Percentiles rank a stretch among this genome's conserved stretches.
Evolutionary conservation across 2,797 vertebrate genomes (phyloP).

Genomic region (Microtus agrestis): DNA sequence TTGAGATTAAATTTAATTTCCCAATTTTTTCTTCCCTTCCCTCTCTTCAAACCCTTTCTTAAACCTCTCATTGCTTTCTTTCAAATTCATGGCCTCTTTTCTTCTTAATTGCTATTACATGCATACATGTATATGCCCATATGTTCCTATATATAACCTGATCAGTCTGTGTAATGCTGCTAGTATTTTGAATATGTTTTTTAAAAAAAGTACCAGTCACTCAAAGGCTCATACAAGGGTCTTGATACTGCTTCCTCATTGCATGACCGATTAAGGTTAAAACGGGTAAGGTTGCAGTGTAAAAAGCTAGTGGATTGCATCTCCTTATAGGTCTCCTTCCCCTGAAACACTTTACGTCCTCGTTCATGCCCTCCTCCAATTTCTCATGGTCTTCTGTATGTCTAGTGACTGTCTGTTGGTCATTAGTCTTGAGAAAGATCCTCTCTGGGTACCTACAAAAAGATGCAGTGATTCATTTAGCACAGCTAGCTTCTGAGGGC

Average conservation of each 20-base stretch:
- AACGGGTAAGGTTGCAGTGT: neutral
- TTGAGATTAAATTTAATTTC: neutral
- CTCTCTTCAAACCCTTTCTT: neutral
- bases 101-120: neutral
- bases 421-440: neutral
- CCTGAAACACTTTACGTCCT: neutral
- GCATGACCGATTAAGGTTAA: neutral
- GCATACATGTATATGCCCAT: neutral
- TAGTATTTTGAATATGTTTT: neutral
- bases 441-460: constrained; percentile 15
- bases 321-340: neutral
- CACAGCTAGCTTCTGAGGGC: neutral
- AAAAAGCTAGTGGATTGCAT: neutral
- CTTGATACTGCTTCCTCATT: constrained; percentile 42
- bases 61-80: neutral
- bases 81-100: neutral
- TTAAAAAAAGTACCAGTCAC: neutral
- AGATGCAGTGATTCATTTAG: neutral
- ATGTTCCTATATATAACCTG: neutral
- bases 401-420: neutral
- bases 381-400: neutral
- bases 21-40: neutral
- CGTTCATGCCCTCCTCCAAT: neutral
- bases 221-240: neutral
- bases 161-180: neutral